Conservation (phyloP, 2,113 vertebrate genomes). For the Pandion haliaetus region DNA sequence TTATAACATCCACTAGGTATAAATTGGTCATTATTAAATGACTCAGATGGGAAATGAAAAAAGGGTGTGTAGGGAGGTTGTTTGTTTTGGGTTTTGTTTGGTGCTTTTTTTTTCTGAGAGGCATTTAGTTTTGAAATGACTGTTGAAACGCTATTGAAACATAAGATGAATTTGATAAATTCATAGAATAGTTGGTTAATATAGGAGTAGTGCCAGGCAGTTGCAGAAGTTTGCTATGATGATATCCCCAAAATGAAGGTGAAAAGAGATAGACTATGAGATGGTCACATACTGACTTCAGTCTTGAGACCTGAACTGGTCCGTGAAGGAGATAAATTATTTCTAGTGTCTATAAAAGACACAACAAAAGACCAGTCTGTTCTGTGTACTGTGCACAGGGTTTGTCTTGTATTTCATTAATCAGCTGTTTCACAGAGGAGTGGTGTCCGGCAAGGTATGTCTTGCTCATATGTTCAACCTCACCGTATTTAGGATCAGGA, state of each 20-base stretch:
- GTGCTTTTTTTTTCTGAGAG: background rate
- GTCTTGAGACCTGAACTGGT: background rate
- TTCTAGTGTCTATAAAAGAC: background rate
- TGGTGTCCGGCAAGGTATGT: background rate
- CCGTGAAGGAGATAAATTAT: accelerated
- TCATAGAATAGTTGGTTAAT: background rate
- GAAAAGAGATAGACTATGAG: background rate
- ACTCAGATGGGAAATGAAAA: background rate
- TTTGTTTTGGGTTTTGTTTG: background rate
- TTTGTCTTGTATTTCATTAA: background rate
- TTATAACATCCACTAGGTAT: conserved; percentile 25
- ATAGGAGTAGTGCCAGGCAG: background rate
- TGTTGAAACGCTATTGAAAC: background rate
- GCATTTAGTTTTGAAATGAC: background rate
- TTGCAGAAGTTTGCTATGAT: background rate
- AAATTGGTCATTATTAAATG: conserved; percentile 48
- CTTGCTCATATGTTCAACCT: background rate
- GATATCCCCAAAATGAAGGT: background rate
- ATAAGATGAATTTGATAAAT: background rate
- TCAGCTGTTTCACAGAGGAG: background rate
- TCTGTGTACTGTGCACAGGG: background rate
- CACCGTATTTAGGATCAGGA: background rate
- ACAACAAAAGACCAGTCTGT: background rate
- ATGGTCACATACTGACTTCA: background rate
- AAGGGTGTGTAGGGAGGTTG: background rate